phyloP scores from a whole-genome alignment of 2,113 vertebrate species.

The Pontoporia blainvillei region DNA sequence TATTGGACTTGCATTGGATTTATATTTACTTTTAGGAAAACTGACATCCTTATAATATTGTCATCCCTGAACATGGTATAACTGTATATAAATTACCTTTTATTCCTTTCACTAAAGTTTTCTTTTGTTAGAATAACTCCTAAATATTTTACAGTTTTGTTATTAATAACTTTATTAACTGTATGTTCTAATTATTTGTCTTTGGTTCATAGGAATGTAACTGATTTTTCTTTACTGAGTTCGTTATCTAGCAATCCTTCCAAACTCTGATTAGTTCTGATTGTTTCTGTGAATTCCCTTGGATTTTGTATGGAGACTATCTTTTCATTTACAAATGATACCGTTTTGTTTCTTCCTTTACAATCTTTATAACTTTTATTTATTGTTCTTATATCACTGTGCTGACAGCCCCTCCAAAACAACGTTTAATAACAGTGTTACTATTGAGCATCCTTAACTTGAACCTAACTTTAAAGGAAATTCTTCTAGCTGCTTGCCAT shows the following conservation, averaged over 20 bases:
- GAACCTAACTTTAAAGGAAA: background rate
- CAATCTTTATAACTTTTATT: background rate
- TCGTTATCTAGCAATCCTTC: background rate
- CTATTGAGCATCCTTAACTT: background rate
- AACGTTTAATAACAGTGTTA: background rate
- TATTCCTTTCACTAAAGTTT: background rate
- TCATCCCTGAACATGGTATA: background rate
- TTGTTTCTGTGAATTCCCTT: background rate
- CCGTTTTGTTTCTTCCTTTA: constrained; percentile 1
- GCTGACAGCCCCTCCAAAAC: background rate
- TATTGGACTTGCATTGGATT: background rate
- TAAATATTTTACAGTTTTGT: background rate
- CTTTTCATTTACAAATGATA: background rate
- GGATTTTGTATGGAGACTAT: background rate
- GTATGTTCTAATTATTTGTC: background rate
- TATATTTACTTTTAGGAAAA: constrained; percentile 7
- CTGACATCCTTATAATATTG: background rate
- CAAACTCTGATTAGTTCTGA: background rate
- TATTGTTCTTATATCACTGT: background rate
- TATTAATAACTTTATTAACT: background rate
- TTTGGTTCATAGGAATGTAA: background rate
- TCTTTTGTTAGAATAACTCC: background rate
- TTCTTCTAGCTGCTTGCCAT: background rate
- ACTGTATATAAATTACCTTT: background rate
- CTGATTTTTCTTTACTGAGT: background rate